Evolutionary conservation across 2,888 invertebrate species (phyloP).

Genomic region (Alsophila aescularia): DNA sequence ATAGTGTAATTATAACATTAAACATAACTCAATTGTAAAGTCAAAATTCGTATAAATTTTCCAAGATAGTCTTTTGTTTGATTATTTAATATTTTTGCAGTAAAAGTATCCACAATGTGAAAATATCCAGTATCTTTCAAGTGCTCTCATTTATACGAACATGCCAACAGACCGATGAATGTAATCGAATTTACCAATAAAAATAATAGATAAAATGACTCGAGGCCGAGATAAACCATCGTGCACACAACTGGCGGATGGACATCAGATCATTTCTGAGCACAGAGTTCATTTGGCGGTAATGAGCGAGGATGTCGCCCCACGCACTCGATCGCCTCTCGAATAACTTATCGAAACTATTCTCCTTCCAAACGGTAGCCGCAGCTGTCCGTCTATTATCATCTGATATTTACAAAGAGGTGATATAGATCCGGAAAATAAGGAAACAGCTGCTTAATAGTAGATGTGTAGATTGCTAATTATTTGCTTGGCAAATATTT

Average conservation of each 20-base stretch:
- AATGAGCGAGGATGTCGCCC: conserved; percentile 51
- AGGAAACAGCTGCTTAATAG: conserved; percentile 19
- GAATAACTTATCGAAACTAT: conserved; percentile 54
- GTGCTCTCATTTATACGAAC: background rate
- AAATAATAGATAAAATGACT: background rate
- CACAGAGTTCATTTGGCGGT: conserved; percentile 60
- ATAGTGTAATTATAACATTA: no score
- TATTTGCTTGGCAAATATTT: conserved; percentile 17
- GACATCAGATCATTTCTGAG: conserved; percentile 58
- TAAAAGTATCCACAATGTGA: background rate
- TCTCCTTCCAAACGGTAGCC: conserved; percentile 8
- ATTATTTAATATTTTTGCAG: no score
- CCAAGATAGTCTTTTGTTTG: no score
- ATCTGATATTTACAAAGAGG: conserved; percentile 20
- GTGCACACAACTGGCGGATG: conserved; percentile 24
- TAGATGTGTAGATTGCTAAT: conserved; percentile 20
- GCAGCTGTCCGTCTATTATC: conserved; percentile 31
- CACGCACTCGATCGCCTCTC: conserved; percentile 48
- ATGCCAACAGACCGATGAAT: no score
- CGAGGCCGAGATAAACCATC: background rate
- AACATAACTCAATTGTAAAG: no score
- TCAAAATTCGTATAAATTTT: no score
- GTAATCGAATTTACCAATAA: background rate
- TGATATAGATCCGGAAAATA: conserved; percentile 18
- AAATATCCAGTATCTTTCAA: background rate